Percentiles rank a stretch among this genome's conserved stretches.
Conservation (phyloP, 2,888 invertebrate genomes). For the Resseliella maxima region DNA sequence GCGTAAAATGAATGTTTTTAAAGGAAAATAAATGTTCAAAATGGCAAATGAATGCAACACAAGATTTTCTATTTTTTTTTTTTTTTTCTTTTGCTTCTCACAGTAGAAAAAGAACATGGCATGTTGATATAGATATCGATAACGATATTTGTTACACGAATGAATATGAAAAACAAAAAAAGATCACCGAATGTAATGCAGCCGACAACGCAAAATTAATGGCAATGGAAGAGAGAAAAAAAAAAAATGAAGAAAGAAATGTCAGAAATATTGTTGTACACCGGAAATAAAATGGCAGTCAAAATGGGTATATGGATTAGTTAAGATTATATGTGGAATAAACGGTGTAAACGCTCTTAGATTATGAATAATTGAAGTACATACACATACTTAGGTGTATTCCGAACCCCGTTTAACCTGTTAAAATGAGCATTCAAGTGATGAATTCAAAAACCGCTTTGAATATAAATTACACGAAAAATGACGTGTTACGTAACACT, state of each 20-base stretch:
- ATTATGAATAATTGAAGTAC: conserved; percentile 9
- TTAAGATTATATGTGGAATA: background rate
- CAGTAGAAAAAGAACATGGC: background rate
- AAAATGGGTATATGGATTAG: conserved; percentile 11
- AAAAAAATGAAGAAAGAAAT: background rate
- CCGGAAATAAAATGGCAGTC: background rate
- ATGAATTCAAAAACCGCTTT: background rate
- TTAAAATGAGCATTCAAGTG: conserved; percentile 1
- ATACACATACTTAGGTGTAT: conserved; percentile 8
- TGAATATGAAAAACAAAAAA: background rate
- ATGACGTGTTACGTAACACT: too few species aligned
- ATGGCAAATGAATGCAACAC: too few species aligned
- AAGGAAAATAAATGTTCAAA: too few species aligned
- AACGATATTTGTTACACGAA: background rate
- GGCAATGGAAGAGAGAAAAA: background rate
- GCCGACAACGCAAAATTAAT: too few species aligned
- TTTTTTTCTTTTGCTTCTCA: too few species aligned
- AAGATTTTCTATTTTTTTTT: too few species aligned
- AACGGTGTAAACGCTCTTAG: background rate
- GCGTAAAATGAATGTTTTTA: too few species aligned
- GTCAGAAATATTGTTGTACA: background rate
- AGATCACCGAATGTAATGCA: background rate
- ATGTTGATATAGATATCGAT: background rate
- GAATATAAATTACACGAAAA: background rate
- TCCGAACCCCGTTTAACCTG: conserved; percentile 19